A percentile compares a stretch with the other conserved stretches of the same genome.
These are phyloP conservation scores for Danaus chrysippus DNA, from an alignment of 2,888 invertebrate genomes.

Conservation along the genomic window DNA sequence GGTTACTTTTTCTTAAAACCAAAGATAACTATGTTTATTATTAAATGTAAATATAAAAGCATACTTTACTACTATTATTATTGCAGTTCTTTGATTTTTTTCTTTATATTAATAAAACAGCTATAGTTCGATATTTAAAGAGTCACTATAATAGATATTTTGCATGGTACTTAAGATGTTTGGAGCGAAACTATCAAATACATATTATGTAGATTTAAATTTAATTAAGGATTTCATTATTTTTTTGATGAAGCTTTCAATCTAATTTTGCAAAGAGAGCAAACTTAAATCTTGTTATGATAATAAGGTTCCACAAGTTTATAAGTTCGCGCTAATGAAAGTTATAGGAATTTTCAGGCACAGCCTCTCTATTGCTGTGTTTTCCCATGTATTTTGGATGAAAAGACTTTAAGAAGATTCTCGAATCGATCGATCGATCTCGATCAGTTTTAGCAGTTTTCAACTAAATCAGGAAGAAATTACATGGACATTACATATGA, in stretches of 20 bases:
- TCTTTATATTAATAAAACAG: neutral
- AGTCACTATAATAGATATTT: too few relatives aligned
- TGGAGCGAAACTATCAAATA: too few relatives aligned
- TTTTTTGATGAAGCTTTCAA: neutral
- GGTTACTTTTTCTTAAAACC: too few relatives aligned
- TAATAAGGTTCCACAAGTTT: conserved; percentile 12
- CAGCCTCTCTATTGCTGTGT: conserved; percentile 2
- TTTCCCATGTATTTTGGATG: conserved; percentile 7
- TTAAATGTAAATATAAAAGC: too few relatives aligned
- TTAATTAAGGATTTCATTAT: neutral
- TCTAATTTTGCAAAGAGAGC: conserved; percentile 4
- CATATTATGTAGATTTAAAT: neutral
- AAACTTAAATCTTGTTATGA: conserved; percentile 5
- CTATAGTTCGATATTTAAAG: neutral
- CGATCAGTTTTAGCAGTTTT: too few relatives aligned
- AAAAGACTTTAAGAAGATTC: conserved; percentile 1
- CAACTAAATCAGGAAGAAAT: too few relatives aligned
- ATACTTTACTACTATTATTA: too few relatives aligned
- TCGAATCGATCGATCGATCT: too few relatives aligned
- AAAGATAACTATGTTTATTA: too few relatives aligned
- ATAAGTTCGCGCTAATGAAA: conserved; percentile 12
- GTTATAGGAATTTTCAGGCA: conserved; percentile 8
- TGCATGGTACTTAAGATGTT: too few relatives aligned
- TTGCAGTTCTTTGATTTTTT: too few relatives aligned
- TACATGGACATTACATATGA: too few relatives aligned